phyloP scores from a whole-genome alignment of 2,797 vertebrate species.

The Peromyscus eremicus region DNA sequence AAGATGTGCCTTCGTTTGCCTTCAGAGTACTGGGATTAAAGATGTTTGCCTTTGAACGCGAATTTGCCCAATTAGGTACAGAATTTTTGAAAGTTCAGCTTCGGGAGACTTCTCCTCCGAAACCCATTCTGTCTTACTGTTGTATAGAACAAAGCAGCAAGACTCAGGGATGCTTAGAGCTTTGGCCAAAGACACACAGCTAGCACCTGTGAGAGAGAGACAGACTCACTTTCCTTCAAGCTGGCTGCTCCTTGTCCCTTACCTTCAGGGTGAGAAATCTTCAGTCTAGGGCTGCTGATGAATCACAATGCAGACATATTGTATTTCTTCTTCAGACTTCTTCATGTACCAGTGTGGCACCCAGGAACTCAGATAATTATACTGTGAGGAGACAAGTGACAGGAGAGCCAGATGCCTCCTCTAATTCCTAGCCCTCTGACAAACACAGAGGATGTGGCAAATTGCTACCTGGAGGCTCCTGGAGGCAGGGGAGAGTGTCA shows the following conservation, averaged over 20 bases:
- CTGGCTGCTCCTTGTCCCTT: not conserved
- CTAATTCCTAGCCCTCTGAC: slow-evolving; percentile 59
- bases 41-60: not conserved
- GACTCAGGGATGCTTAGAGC: slow-evolving; percentile 19
- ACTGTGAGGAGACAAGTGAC: slow-evolving; percentile 75
- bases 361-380: slow-evolving; percentile 81
- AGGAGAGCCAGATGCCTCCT: slow-evolving; percentile 70
- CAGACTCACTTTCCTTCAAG: slow-evolving; percentile 14
- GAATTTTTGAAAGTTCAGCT: not conserved
- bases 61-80: not conserved
- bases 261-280: slow-evolving; percentile 77
- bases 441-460: slow-evolving; percentile 67
- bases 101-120: slow-evolving; percentile 12
- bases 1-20: not conserved
- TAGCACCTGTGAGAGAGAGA: not conserved
- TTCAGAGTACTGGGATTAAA: not conserved
- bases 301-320: slow-evolving; percentile 79
- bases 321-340: slow-evolving; percentile 78
- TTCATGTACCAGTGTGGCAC: slow-evolving; percentile 74
- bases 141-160: slow-evolving; percentile 49
- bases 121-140: not conserved
- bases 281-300: slow-evolving; percentile 74
- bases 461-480: slow-evolving; percentile 74
- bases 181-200: slow-evolving; percentile 46
- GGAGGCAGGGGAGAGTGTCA: slow-evolving; percentile 54